Evolutionary conservation across 2,113 vertebrate species (phyloP), one percentile per base, ranked within the genome.

Genomic region (Stigmatopora argus): DNA sequence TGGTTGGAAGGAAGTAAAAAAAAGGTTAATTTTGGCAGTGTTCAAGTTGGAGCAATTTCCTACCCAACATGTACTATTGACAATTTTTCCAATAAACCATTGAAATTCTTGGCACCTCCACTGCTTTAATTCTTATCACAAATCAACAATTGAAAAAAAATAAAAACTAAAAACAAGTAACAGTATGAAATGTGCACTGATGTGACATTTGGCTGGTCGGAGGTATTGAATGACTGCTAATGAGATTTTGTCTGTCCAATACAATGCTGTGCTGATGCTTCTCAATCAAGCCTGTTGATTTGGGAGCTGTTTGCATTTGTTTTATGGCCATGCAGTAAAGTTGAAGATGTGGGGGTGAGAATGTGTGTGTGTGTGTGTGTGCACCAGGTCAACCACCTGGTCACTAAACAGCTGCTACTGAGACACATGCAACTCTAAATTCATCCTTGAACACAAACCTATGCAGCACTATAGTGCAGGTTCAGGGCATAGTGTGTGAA

Each of bases 301-400:
- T 87, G 85, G 73, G 66, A 80, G 71, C 72, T 69, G 72, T 83
- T 86, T 85, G 81, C 86, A 82, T 85, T 81, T 81, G 71, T 73
- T 87, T 89, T 87, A 87, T 79, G 68, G 78, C 82, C 70, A 61
- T 12, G 80, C 83, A 73, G 75, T 87, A 80, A 87, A 86, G 72
- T 67, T 80, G 62, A 71, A 84, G 73, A 67, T 80, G 77, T 75
- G 66, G 62, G 61, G 61, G 74, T 78, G 65, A 66, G 65, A 53
- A n/a, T 69, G 66, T 75, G 64, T 70, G 70, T 55, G 67, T 70
- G 70, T 55, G 67, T 73, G 55, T 72, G 38, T 71, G 72, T 72
- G 69, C 47, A 64, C 57, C 60, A 74, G 51, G 74, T 72, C 19
- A 77, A 67, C 80, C 83, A 89, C 84, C 85, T 87, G 87, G 85